Base-by-base conservation (phyloP, 2,113 vertebrate species). In the Myotis lucifugus region DNA sequence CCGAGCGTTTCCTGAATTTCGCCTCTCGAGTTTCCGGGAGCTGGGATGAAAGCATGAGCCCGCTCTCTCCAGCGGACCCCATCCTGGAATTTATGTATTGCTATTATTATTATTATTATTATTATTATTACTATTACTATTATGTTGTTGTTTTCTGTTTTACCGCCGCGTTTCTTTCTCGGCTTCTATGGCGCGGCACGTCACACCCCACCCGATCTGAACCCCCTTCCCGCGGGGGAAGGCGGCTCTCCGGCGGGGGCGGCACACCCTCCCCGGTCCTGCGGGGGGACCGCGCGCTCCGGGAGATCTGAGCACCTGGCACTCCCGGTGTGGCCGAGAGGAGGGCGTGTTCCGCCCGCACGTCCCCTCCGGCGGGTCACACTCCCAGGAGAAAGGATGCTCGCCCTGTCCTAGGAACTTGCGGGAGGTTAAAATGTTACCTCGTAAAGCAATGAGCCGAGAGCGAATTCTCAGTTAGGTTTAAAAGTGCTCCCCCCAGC, bases 361-460 rank as follows among this genome's bases (percentile, higher is more conserved):
- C 32, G 15, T 40, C 5, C 40, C 29, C 66, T 84, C 46, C 8
- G 2, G 50, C 59, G 59, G 52, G 59, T 70, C 40, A 72, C 0
- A 76, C 40, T 64, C 17, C 13, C 5, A 29, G 37, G n/a, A 61
- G 14, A 78, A 46, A 40, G 54, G 6, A 23, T 34, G 90, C 46
- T 76, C 37, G 7, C 61, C 34, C 0, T 50, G 56, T 83, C 89
- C 82, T 59, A 23, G 69, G 56, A 78, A 90, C 72, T 91, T 93
- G 72, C 88, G 19, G 37, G 69, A 64, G 73, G 50, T 93, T 84
- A 79, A 66, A 73, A 73, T 82, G 72, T 76, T 73, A 82, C 54
- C 48, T 50, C n/a, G 21, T 23, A 70, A 79, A 93, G 82, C 61
- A 29, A 0, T 34, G 27, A 32, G 17, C 32, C 42, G 50, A 90